These are phyloP conservation scores for Plagodis pulveraria DNA, from an alignment of 2,888 invertebrate genomes.

Conservation along the genomic window DNA sequence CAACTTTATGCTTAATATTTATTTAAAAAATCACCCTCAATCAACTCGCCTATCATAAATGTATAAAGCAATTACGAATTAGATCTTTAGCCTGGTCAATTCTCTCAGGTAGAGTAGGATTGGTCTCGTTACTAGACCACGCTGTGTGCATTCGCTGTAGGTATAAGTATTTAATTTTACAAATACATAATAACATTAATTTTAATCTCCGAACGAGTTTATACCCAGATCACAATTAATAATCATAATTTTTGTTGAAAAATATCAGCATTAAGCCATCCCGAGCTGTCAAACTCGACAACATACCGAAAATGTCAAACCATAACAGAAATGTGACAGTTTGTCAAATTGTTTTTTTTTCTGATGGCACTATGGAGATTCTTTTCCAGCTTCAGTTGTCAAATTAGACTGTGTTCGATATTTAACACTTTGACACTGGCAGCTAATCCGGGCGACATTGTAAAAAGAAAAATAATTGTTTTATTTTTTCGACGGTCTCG, in stretches of 20 bases:
- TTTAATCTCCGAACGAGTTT: slow-evolving; percentile 7
- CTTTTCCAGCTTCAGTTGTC: slow-evolving; percentile 73
- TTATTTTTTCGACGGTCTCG: slow-evolving; percentile 66
- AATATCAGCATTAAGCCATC: slow-evolving; percentile 71
- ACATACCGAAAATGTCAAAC: slow-evolving; percentile 76
- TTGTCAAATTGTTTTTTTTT: slow-evolving; percentile 71
- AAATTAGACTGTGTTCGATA: slow-evolving; percentile 83
- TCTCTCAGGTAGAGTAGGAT: no score
- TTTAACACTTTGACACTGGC: slow-evolving; percentile 85
- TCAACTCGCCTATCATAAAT: no score
- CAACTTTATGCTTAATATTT: no score
- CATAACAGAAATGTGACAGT: slow-evolving; percentile 73
- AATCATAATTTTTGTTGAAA: slow-evolving; percentile 64
- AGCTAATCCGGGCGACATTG: slow-evolving; percentile 75
- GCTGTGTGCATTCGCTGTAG: no score
- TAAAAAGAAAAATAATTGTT: slow-evolving; percentile 17
- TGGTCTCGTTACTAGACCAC: no score
- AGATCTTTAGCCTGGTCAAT: no score
- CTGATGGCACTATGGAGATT: slow-evolving; percentile 48
- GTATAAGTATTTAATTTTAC: background rate
- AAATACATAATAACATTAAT: background rate
- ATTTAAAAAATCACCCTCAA: no score
- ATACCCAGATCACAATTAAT: slow-evolving; percentile 2
- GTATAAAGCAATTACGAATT: no score
- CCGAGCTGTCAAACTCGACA: slow-evolving; percentile 53